Conservation (phyloP, 2,888 invertebrate genomes). For the Aquatica leii region DNA sequence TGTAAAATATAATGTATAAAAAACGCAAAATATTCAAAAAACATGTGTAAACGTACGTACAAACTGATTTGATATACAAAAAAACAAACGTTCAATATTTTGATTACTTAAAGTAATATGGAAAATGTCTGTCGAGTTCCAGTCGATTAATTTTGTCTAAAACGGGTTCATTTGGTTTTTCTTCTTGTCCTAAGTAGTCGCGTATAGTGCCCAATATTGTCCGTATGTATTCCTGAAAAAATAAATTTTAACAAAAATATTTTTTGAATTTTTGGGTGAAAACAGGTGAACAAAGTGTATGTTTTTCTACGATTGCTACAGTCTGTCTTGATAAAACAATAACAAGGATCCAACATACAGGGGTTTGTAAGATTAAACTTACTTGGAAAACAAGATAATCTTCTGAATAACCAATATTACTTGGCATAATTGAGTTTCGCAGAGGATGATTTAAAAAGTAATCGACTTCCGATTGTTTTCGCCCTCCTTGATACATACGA, state of each 20-base stretch:
- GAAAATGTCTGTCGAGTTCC: conserved; percentile 8
- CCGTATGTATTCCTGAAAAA: conserved; percentile 6
- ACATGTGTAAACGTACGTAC: no score
- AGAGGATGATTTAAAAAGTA: conserved; percentile 16
- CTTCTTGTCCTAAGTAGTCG: not conserved
- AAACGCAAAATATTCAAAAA: no score
- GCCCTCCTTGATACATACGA: not conserved
- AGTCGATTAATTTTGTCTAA: not conserved
- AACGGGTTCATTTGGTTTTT: not conserved
- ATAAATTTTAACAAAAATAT: not conserved
- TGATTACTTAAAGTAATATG: conserved; percentile 9
- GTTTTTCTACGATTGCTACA: no score
- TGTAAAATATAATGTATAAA: no score
- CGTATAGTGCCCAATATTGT: not conserved
- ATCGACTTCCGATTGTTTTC: not conserved
- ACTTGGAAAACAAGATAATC: conserved; percentile 10
- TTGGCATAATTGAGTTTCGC: not conserved
- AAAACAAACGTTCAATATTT: no score
- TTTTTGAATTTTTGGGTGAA: no score
- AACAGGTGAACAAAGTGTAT: no score
- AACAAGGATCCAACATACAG: no score
- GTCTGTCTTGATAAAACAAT: no score
- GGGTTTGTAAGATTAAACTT: not conserved
- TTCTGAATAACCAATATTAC: not conserved
- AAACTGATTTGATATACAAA: no score